Conservation (phyloP, 2,888 invertebrate genomes). For the Hoplodrina ambigua region DNA sequence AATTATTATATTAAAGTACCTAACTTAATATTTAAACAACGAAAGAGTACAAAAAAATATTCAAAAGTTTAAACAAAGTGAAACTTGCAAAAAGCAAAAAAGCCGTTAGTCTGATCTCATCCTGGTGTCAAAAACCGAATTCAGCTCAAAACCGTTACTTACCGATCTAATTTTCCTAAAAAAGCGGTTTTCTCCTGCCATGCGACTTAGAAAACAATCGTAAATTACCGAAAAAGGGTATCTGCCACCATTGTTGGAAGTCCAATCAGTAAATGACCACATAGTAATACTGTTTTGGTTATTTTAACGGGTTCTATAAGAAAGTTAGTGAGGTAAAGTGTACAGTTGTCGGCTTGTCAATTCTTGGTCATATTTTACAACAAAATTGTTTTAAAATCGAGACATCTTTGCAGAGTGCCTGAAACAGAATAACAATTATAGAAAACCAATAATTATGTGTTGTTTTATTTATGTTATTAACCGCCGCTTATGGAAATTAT, state of each 20-base stretch:
- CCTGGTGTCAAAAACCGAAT: slow-evolving; percentile 50
- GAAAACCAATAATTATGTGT: too few species aligned
- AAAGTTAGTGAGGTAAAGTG: slow-evolving; percentile 58
- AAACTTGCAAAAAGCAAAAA: slow-evolving; percentile 29
- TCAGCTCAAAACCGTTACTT: slow-evolving; percentile 70
- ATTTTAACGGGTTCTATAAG: slow-evolving; percentile 67
- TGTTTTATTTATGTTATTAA: too few species aligned
- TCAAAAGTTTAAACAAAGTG: background rate
- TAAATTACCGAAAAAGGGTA: slow-evolving; percentile 78
- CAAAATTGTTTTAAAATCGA: too few species aligned
- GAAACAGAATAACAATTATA: too few species aligned
- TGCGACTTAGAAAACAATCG: slow-evolving; percentile 69
- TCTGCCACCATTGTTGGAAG: slow-evolving; percentile 69
- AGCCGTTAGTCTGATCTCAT: slow-evolving; percentile 71
- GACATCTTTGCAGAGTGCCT: too few species aligned
- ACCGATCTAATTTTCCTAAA: slow-evolving; percentile 76
- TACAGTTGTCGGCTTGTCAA: slow-evolving; percentile 20
- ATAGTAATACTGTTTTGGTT: slow-evolving; percentile 68
- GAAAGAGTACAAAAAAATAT: background rate
- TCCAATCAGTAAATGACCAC: slow-evolving; percentile 72
- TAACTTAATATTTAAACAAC: too few species aligned
- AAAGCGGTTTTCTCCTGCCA: slow-evolving; percentile 70
- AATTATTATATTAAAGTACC: too few species aligned
- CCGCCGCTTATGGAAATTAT: too few species aligned
- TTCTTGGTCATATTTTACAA: background rate